Evolutionary conservation across 2,888 invertebrate species (phyloP), one percentile per base, ranked within the genome.

Genomic region (Agriopis leucophaearia): DNA sequence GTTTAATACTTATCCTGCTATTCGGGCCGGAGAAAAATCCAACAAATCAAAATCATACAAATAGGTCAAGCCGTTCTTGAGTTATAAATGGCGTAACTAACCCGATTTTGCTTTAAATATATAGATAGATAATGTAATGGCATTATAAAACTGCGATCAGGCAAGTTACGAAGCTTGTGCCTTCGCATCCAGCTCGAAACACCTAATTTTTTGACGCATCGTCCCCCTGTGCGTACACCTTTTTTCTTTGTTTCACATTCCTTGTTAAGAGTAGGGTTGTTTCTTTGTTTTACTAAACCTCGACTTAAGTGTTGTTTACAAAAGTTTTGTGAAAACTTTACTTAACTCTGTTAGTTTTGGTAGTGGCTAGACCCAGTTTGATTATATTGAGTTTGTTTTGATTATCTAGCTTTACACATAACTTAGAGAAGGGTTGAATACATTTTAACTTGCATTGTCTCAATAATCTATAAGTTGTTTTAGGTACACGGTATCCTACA

Each of bases 121-220:
- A n/a, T n/a, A n/a, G n/a, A n/a, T n/a, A n/a, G n/a, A 55, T 65
- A 55, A 59, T 60, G 16, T 66, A 57, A 66, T 61, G 54, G 48
- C 60, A 42, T 56, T 56, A 50, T 55, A 61, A 62, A 56, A 58
- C 44, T 16, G 60, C 27, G 59, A 27, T 48, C 45, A 18, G 4
- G 35, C 38, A 60, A 66, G 60, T 60, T 40, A 27, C 42, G 61
- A 62, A 57, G 50, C 56, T 50, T 60, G 38, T 36, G 35, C 44
- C 61, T 13, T 35, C 13, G 27, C 45, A 55, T 51, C 65, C 59
- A 36, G 63, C 78, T 76, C 71, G 80, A 79, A 78, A 84, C 85
- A 85, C 83, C 86, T 87, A 87, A 88, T 88, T 88, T 86, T 88
- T 87, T 87, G 87, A 88, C 83, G 81, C 84, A 89, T 88, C 79